Base-by-base conservation (phyloP, 2,888 invertebrate species). In the Eupithecia exiguata region DNA sequence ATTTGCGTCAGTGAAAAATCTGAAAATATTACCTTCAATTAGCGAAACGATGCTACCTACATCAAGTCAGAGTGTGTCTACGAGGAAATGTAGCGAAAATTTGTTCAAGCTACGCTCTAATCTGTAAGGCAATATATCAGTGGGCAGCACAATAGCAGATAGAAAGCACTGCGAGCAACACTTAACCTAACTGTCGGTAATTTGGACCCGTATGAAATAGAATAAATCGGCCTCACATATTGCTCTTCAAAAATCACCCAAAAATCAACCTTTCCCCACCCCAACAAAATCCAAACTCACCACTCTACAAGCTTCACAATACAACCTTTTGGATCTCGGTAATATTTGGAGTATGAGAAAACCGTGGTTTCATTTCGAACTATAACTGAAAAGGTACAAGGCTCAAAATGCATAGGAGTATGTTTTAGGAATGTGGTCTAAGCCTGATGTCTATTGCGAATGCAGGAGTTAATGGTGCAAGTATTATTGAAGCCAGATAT, bases 401-500 rank as follows among this genome's bases (percentile, higher is more conserved):
- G 88, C 84, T 72, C 74, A 73, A 76, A 85, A 82, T 89, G 62
- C 81, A 10, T 71, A 78, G 79, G 25, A 21, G 40, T 66, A 70
- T 75, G 76, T 68, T 77, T 74, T 73, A 79, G 74, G 79, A 82
- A 82, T 82, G 82, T 84, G 84, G 81, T 84, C 83, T 85, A 85
- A 83, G 85, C 80, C 78, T 85, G 82, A 87, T 88, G 87, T 87
- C 86, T 89, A 89, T 89, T 87, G 87, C 85, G 86, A 87, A 83
- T 84, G 84, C 87, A 86, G 81, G 87, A 91, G 91, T 91, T 91
- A 93, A 92, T 92, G 91, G 89, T 84, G 89, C 91, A 90, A 90
- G 89, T 92, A 89, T 90, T 92, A 92, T 91, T 90, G 92, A 89
- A 90, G 91, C 88, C 88, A 90, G 90, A 91, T 91, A 92, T 90